These are phyloP conservation scores for Neosalanx taihuensis DNA, from an alignment of 2,797 vertebrate species.

Conservation along the genomic window DNA sequence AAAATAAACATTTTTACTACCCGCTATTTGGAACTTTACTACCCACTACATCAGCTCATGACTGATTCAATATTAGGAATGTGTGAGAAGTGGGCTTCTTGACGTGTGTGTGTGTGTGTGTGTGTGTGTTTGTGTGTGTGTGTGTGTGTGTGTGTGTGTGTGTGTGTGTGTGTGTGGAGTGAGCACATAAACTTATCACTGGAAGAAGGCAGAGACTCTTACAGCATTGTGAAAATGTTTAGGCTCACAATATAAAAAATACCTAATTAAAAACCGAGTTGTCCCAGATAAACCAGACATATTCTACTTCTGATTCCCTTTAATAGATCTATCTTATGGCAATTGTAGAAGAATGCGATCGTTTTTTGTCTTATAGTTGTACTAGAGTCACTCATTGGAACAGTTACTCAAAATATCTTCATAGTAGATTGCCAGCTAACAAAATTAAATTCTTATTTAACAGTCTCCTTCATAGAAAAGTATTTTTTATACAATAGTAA, in stretches of 20 bases:
- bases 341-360: no score
- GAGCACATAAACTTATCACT: not conserved
- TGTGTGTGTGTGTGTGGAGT: not conserved
- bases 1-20: not conserved
- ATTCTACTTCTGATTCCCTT: no score
- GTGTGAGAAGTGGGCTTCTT: not conserved
- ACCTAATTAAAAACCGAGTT: slow-evolving; percentile 10
- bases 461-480: no score
- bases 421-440: no score
- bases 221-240: slow-evolving; percentile 28
- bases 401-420: no score
- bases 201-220: slow-evolving; percentile 10
- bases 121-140: no score
- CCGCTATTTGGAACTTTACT: not conserved
- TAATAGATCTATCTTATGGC: no score
- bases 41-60: not conserved
- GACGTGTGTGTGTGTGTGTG: not conserved
- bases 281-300: no score
- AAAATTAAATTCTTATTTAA: not conserved
- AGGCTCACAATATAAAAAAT: slow-evolving; percentile 51
- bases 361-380: no score
- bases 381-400: no score
- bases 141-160: no score
- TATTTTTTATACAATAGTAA: not conserved
- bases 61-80: not conserved